These are phyloP conservation scores for Regulus satrapa DNA, from an alignment of 2,113 vertebrate species.

Conservation along the genomic window DNA sequence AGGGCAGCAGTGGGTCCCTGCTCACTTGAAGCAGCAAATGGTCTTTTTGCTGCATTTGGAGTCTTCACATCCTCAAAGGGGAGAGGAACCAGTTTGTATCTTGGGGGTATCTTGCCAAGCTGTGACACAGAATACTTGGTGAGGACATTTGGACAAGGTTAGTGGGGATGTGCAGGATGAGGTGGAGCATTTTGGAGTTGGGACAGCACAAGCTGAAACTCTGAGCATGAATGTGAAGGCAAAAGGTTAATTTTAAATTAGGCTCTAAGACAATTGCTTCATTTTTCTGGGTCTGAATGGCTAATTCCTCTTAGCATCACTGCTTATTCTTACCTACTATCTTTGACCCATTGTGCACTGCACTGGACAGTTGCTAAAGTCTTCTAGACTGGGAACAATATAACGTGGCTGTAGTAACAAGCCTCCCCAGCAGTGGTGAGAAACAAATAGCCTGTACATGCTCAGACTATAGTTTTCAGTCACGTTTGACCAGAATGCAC, in stretches of 20 bases:
- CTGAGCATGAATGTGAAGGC: accelerated
- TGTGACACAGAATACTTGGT: background rate
- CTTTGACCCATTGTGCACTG: background rate
- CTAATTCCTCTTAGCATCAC: background rate
- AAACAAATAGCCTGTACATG: background rate
- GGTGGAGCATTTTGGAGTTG: background rate
- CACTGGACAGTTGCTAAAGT: background rate
- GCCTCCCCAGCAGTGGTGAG: background rate
- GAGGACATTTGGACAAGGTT: background rate
- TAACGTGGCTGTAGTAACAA: background rate
- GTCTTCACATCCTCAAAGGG: background rate
- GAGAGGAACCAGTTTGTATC: background rate
- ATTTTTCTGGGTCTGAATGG: background rate
- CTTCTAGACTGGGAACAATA: background rate
- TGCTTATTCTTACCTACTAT: background rate
- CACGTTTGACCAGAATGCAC: background rate
- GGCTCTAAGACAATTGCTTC: background rate
- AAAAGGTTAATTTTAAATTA: background rate
- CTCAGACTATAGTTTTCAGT: conserved; percentile 8
- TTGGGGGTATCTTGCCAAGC: background rate
- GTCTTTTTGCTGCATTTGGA: background rate
- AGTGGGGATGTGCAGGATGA: background rate
- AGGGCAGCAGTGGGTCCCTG: background rate
- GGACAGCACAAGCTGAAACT: background rate
- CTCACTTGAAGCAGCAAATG: background rate